phyloP scores from a whole-genome alignment of 2,888 invertebrate genomes.

The Petrolisthes manimaculis region DNA sequence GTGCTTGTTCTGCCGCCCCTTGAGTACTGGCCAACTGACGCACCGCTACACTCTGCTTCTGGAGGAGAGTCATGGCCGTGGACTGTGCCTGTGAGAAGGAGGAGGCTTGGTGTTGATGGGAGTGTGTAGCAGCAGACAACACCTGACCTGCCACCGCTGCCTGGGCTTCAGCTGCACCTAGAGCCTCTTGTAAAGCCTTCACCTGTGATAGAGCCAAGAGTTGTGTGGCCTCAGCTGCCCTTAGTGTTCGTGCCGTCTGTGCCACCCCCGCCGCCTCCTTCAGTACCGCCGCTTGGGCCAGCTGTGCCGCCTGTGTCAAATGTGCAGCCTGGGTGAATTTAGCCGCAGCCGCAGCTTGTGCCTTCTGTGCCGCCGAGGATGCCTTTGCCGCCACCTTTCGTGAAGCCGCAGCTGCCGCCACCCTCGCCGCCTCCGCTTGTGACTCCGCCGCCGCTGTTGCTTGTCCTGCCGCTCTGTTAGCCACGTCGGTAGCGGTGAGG shows the following conservation, averaged over 20 bases:
- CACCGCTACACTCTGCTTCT: slow-evolving; percentile 48
- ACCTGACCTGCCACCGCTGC: slow-evolving; percentile 55
- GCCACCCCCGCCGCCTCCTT: slow-evolving; percentile 50
- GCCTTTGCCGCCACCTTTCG: slow-evolving; percentile 47
- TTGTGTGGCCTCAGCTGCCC: slow-evolving; percentile 56
- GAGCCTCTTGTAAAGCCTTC: slow-evolving; percentile 44
- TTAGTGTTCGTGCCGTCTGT: slow-evolving; percentile 43
- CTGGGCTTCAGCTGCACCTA: slow-evolving; percentile 56
- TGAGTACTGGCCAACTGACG: slow-evolving; percentile 53
- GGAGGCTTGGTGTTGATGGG: slow-evolving; percentile 36
- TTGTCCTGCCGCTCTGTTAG: slow-evolving; percentile 52
- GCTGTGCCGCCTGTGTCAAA: slow-evolving; percentile 55
- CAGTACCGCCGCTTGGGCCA: slow-evolving; percentile 57
- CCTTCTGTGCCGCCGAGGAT: slow-evolving; percentile 55
- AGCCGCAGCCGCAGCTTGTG: slow-evolving; percentile 54
- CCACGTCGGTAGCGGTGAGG: slow-evolving; percentile 47
- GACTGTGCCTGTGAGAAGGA: slow-evolving; percentile 50
- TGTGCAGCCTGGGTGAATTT: slow-evolving; percentile 58
- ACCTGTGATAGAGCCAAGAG: slow-evolving; percentile 50
- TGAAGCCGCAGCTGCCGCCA: slow-evolving; percentile 13
- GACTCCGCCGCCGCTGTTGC: slow-evolving; percentile 58
- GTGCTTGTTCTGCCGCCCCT: slow-evolving; percentile 50
- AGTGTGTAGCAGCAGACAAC: slow-evolving; percentile 43
- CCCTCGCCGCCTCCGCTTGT: slow-evolving; percentile 47
- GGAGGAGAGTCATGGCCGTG: slow-evolving; percentile 34